phyloP scores from a whole-genome alignment of 1,140 invertebrate genomes.

The Drosophila pachea region DNA sequence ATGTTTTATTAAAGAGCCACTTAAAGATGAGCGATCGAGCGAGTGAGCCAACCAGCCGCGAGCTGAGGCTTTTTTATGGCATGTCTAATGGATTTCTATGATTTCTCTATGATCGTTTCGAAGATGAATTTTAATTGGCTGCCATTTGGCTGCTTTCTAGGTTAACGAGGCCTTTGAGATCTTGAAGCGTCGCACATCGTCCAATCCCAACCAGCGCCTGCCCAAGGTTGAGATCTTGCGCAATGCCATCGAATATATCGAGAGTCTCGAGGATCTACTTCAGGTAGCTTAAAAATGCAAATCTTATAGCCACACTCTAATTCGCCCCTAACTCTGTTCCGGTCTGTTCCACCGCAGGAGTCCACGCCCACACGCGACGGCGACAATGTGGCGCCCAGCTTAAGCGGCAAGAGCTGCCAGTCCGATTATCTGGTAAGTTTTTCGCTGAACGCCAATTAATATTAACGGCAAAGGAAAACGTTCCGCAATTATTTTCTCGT shows the following conservation, averaged over 20 bases:
- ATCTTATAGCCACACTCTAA: background rate
- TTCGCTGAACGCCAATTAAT: slow-evolving; percentile 66
- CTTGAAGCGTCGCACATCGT: slow-evolving; percentile 93
- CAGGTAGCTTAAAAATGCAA: slow-evolving; percentile 79
- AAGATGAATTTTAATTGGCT: slow-evolving; percentile 56
- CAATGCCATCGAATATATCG: slow-evolving; percentile 98
- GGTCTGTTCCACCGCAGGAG: slow-evolving; percentile 45
- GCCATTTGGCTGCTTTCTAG: slow-evolving; percentile 79
- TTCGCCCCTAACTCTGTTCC: background rate
- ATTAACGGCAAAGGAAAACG: slow-evolving; percentile 50
- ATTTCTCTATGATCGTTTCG: slow-evolving; percentile 33
- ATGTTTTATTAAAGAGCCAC: slow-evolving; percentile 76
- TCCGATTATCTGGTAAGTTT: slow-evolving; percentile 78
- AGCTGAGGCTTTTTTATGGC: slow-evolving; percentile 47
- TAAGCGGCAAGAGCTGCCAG: slow-evolving; percentile 70
- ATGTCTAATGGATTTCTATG: slow-evolving; percentile 68
- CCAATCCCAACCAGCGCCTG: slow-evolving; percentile 95
- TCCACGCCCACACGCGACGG: slow-evolving; percentile 66
- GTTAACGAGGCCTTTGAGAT: slow-evolving; percentile 99
- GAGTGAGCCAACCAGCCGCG: background rate
- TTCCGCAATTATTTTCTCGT: slow-evolving; percentile 77
- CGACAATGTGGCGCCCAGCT: slow-evolving; percentile 70
- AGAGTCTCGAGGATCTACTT: slow-evolving; percentile 92
- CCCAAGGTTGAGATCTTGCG: slow-evolving; percentile 98
- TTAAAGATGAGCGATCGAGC: slow-evolving; percentile 40